These are phyloP conservation scores for Sphyrna mokarran DNA, from an alignment of 2,113 vertebrate genomes.

Conservation along the genomic window DNA sequence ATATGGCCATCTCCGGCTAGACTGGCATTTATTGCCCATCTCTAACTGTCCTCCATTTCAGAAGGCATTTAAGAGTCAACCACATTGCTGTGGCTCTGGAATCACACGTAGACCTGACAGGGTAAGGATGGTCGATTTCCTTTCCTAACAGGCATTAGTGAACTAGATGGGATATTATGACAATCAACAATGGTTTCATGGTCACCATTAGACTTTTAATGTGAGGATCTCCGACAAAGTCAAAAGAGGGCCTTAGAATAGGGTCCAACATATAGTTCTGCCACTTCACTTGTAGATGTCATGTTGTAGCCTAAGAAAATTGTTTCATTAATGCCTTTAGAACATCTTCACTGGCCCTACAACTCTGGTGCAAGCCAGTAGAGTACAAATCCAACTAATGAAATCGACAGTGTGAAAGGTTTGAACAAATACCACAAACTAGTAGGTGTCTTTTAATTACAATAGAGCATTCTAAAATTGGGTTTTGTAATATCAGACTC, in stretches of 20 bases:
- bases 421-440: conserved; percentile 15
- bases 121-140: no score
- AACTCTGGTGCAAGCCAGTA: neutral
- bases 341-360: neutral
- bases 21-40: no score
- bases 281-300: neutral
- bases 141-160: no score
- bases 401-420: neutral
- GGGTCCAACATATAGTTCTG: neutral
- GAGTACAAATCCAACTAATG: neutral
- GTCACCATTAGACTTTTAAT: no score
- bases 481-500: conserved; percentile 30
- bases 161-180: no score
- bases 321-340: neutral
- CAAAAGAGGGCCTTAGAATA: neutral
- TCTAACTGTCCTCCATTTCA: no score
- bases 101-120: no score
- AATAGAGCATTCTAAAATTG: conserved; percentile 1
- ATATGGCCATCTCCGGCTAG: neutral
- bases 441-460: neutral
- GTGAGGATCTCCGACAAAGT: neutral
- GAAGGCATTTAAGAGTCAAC: no score
- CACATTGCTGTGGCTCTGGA: no score
- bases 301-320: neutral
- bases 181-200: no score